Evolutionary conservation across 2,888 invertebrate genomes (phyloP).

Genomic region (Amiota mariae): DNA sequence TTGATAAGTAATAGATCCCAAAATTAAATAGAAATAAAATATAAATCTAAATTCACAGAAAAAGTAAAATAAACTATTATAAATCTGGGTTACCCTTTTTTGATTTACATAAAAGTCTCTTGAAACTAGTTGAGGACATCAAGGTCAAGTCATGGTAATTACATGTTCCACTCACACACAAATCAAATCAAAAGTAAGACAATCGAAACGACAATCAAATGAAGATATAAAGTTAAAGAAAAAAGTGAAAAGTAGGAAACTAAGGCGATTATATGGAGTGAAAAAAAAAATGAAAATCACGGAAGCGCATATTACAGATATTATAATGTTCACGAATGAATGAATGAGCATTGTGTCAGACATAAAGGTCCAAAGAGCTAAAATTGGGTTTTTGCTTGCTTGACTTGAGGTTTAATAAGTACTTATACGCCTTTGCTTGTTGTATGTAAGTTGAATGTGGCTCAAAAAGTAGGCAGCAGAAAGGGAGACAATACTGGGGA

Average conservation of each 20-base stretch:
- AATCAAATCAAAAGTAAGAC: background rate
- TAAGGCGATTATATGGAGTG: background rate
- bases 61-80: too few relatives aligned
- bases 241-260: background rate
- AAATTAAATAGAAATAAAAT: too few relatives aligned
- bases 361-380: background rate
- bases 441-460: too few relatives aligned
- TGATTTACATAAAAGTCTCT: background rate
- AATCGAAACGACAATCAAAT: background rate
- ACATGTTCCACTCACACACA: background rate
- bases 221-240: background rate
- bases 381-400: too few relatives aligned
- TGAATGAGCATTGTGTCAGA: background rate
- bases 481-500: too few relatives aligned
- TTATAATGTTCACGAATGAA: background rate
- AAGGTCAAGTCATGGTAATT: slow-evolving; percentile 19
- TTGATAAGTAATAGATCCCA: too few relatives aligned
- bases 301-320: background rate
- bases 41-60: too few relatives aligned
- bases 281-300: background rate
- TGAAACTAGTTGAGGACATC: slow-evolving; percentile 1
- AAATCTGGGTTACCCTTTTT: too few relatives aligned
- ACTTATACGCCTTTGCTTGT: too few relatives aligned
- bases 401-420: too few relatives aligned
- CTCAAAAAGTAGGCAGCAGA: too few relatives aligned